Percentiles rank a stretch among this genome's conserved stretches.
Evolutionary conservation across 2,797 vertebrate genomes (phyloP).

Genomic region (Okamejei kenojei): DNA sequence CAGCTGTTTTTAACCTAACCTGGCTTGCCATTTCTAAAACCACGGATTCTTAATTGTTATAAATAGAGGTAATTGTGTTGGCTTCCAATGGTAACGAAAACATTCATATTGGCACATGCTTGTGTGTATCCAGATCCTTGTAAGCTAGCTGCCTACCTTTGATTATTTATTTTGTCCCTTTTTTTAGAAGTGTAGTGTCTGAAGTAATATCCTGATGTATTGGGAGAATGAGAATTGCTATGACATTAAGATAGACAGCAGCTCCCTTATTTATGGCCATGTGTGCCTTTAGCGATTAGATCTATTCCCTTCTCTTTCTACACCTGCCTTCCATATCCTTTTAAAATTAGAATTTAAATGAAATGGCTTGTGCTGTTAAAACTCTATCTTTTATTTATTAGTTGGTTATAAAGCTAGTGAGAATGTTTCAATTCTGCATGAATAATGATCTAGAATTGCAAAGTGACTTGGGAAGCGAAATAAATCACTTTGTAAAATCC

Average conservation of each 20-base stretch:
- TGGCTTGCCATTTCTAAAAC: not conserved
- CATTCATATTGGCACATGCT: not conserved
- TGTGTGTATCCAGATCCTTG: not conserved
- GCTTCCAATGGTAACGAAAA: not conserved
- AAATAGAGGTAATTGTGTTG: not conserved
- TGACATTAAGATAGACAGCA: not conserved
- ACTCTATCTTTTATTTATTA: not conserved
- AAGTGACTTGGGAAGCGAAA: not conserved
- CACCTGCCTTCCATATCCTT: not conserved
- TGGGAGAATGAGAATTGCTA: not conserved
- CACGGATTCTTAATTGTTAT: not conserved
- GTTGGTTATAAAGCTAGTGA: constrained; percentile 19
- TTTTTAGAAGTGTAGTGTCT: not conserved
- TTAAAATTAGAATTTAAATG: not conserved
- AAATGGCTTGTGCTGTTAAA: not conserved
- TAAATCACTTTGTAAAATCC: not conserved
- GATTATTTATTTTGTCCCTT: not conserved
- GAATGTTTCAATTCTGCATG: not conserved
- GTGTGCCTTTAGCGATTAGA: not conserved
- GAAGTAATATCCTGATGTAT: not conserved
- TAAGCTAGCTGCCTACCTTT: not conserved
- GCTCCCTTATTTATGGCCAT: not conserved
- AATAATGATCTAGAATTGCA: not conserved
- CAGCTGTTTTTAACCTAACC: not conserved
- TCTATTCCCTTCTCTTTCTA: not conserved